A percentile compares a stretch with the other conserved stretches of the same genome.
Conservation (phyloP, 2,888 invertebrate species). For the Bimastos eiseni region DNA sequence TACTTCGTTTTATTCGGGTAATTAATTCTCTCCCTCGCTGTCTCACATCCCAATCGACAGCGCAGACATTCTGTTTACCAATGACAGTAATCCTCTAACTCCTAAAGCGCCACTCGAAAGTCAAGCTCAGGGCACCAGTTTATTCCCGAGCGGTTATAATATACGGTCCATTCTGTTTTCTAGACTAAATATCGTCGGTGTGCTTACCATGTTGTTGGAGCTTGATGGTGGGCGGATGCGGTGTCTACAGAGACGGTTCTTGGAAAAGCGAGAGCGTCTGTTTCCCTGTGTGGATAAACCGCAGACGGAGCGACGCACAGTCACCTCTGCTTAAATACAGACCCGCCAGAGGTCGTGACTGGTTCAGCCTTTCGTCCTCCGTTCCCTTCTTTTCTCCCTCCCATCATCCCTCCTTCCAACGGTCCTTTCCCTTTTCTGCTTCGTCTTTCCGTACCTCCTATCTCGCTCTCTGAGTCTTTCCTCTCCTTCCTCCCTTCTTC, state of each 20-base stretch:
- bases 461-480: not conserved
- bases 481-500: not conserved
- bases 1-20: too few species aligned
- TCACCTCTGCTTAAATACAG: not conserved
- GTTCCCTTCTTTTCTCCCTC: not conserved
- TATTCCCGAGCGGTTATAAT: too few species aligned
- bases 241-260: not conserved
- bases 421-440: not conserved
- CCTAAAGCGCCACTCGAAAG: too few species aligned
- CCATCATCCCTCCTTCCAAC: not conserved
- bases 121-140: too few species aligned
- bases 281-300: not conserved
- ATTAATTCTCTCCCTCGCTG: too few species aligned
- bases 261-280: not conserved
- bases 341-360: not conserved
- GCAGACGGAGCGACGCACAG: not conserved
- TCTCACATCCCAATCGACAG: too few species aligned
- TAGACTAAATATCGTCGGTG: not conserved
- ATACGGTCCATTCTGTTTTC: too few species aligned
- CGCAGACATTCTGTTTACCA: too few species aligned
- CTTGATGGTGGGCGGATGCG: not conserved
- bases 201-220: not conserved
- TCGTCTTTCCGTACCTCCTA: not conserved
- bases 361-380: not conserved
- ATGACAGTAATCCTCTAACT: too few species aligned